These are phyloP conservation scores for Dendrolimus kikuchii DNA, from an alignment of 1,140 invertebrate species.

Conservation along the genomic window DNA sequence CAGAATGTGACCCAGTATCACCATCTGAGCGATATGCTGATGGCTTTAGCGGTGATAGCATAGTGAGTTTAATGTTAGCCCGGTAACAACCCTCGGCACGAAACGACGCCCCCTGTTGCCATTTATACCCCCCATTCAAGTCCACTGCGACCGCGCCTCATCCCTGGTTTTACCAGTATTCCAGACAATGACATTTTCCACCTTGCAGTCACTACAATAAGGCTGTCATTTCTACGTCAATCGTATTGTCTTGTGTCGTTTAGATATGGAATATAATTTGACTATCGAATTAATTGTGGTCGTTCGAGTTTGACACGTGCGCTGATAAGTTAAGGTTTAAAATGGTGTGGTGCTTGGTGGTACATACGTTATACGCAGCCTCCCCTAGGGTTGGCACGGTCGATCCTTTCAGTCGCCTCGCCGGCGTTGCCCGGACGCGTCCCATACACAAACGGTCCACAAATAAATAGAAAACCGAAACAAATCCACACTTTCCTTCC, in stretches of 20 bases:
- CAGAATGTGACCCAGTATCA: conserved; percentile 7
- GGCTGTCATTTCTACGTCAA: conserved; percentile 16
- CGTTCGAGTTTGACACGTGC: conserved; percentile 29
- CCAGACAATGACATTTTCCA: conserved; percentile 15
- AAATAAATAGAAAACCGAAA: conserved; percentile 31
- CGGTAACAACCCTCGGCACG: conserved; percentile 36
- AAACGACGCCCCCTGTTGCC: conserved; percentile 51
- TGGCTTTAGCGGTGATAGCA: conserved; percentile 23
- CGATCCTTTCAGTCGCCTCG: conserved; percentile 66
- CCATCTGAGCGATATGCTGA: neutral
- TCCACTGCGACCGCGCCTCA: conserved; percentile 44
- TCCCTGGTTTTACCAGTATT: conserved; percentile 33
- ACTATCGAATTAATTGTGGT: conserved; percentile 22
- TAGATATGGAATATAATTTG: conserved; percentile 18
- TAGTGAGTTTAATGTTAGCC: conserved; percentile 44
- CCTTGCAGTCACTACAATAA: conserved; percentile 16
- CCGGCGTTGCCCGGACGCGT: conserved; percentile 56
- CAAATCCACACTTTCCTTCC: conserved; percentile 58
- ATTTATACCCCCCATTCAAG: conserved; percentile 34
- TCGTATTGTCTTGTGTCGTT: conserved; percentile 15
- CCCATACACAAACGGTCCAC: conserved; percentile 27
- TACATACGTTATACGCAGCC: conserved; percentile 51
- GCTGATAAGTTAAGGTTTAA: conserved; percentile 2
- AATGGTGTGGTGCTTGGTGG: conserved; percentile 19
- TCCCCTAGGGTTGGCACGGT: conserved; percentile 59